Evolutionary conservation across 2,113 vertebrate genomes (phyloP), one percentile per base, ranked within the genome.

Genomic region (Crotophaga sulcirostris): DNA sequence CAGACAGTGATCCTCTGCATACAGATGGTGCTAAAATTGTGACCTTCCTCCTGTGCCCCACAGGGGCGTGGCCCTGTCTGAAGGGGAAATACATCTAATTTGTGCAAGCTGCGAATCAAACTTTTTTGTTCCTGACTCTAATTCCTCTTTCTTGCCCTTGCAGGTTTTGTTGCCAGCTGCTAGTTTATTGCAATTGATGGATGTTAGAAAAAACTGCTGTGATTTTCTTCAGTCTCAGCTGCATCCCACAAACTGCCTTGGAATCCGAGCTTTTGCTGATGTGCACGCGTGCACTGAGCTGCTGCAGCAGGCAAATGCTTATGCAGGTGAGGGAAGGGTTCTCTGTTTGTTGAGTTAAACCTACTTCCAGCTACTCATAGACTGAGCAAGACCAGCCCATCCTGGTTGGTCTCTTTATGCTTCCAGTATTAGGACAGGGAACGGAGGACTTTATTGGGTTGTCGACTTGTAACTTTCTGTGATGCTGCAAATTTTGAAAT

Each of bases 161-260:
- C 97, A 99, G 99, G 99, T 99, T 51, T 97, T 99, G 84, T 97
- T 99, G 81, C 99, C 99, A 24, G 99, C 99, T 80, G 99, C 99
- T 75, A 99, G 99, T 54, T 98, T 99, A 94, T 96, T 99, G 73
- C 99, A 99, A 95, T 78, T 99, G 96, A 99, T 99, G 99, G 99
- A 99, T 11, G 99, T 99, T 14, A 98, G 99, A 34, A 99, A 99
- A 94, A 98, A 99, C 89, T 99, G 99, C 94, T 99, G 99, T 54
- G 99, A 99, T 94, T 99, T 99, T 93, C 98, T 99, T 19, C 99
- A 99, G 73, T 98, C 99, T 73, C 99, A 99, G 98, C 97, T 99
- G 82, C 99, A 99, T 62, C 98, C 99, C 95, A 98, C 98, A 4
- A 99, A 99, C 96, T 99, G 99, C 97, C 98, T 99, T 81, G 99